Evolutionary conservation across 2,888 invertebrate genomes (phyloP), one percentile per base, ranked within the genome.

Genomic region (Drosophila mayaguana): DNA sequence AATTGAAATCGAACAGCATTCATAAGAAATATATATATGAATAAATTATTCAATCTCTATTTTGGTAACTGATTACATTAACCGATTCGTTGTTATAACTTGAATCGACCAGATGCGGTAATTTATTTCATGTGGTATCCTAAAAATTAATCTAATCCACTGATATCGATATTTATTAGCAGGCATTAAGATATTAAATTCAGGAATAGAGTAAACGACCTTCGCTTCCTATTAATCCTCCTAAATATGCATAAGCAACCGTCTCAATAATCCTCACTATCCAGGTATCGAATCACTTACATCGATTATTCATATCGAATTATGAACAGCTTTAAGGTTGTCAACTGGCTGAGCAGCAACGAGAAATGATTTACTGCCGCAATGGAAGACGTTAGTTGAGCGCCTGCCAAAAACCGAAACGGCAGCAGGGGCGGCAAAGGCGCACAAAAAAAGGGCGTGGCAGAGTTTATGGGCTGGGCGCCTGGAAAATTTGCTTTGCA

Each of bases 351-450:
- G 38, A n/a, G 56, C 59, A 70, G 54, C 55, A 40, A 9, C 57
- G 54, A 68, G 51, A 68, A 65, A 67, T 81, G 80, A 84, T 75
- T 83, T 83, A 87, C 66, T 53, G 67, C 40, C 63, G 42, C 68
- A 67, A 46, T 28, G 56, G 54, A 65, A 65, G 77, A 73, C 71
- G 73, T 87, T 75, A 60, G 64, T 83, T 87, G 88, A 87, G 54
- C 69, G 50, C 20, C 20, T 80, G 88, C 83, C 83, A 83, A 79
- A 69, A 77, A 65, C 25, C 16, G 36, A 46, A 36, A 25, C 32
- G 12, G 9, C 20, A 22, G 46, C 9, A 20, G 18, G 14, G 11
- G 32, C 28, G 34, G 46, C 36, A 22, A 3, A n/a, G 38, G 18
- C 22, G 22, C 18, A 20, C 2, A 28, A 28, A 48, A 48, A 48